Evolutionary conservation across 2,797 vertebrate species (phyloP), one percentile per base, ranked within the genome.

Genomic region (Trematocara caparti): DNA sequence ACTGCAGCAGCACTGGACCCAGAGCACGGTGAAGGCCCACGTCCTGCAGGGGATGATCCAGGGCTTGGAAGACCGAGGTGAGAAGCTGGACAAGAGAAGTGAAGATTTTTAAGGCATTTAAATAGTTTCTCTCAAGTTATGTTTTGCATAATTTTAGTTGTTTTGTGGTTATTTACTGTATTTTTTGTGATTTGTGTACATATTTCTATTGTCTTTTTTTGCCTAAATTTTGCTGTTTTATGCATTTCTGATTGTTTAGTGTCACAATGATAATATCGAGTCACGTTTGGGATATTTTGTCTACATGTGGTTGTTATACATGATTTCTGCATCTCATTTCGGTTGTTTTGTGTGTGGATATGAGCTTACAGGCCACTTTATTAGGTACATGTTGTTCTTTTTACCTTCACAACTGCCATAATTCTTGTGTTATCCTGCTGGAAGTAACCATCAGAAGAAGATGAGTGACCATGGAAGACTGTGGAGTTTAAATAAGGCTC

Each of bases 1-100:
- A 0, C 86, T 99, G 7, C 97, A 97, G 86, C 97, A 97, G 43
- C 96, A 98, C 57, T 99, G 98, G 98, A 97, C 97, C 17, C 96
- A 94, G 87, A 96, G 96, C 0, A 96, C 96, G 0, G 89, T 99
- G 71, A 97, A 95, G 92, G 95, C 96, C 5, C 96, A 97, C 1
- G 90, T 99, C 86, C 82, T 99, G 4, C 95, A 93, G 0, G 94
- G 92, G 81, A 99, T 99, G 97, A 88, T 99, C 32, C 92, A 80
- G 57, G 97, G 97, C 14, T 92, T 99, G 66, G 96, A 97, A 4
- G 84, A 82, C 8, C 90, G 81, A 78, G 94, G 95, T 45, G 32
- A 90, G 87, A 73, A 3, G 3, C 47, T 51, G 9, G 17, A 4
- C 24, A 9, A 64, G 19, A n/a, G 7, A 4, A 6, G 9, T 8